Conservation (phyloP, 2,113 vertebrate species). For the Chaetodon trifascialis region DNA sequence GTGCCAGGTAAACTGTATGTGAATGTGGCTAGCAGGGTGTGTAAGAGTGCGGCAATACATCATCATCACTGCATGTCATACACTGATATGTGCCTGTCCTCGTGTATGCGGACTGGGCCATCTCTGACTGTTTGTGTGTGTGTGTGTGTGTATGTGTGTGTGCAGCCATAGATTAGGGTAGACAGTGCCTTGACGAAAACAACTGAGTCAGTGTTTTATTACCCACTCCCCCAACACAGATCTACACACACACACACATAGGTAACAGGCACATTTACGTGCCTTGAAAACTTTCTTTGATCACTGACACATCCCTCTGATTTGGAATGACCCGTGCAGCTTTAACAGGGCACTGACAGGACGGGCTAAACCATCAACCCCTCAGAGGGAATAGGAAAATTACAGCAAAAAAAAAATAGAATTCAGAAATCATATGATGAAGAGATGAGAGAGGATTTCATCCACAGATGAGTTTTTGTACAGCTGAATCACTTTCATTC, state of each 20-base stretch:
- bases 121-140: background rate
- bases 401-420: background rate
- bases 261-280: no score
- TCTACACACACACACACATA: no score
- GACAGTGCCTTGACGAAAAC: slow-evolving; percentile 28
- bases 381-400: slow-evolving; percentile 4
- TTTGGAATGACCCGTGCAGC: background rate
- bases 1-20: slow-evolving; percentile 37
- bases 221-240: no score
- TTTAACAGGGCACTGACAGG: background rate
- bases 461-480: background rate
- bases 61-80: background rate
- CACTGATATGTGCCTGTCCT: slow-evolving; percentile 17
- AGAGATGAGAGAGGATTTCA: slow-evolving; percentile 15
- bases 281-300: no score
- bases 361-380: background rate
- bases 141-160: background rate
- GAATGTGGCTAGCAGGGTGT: background rate
- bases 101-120: background rate
- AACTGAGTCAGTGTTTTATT: slow-evolving; percentile 65
- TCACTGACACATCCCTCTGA: background rate
- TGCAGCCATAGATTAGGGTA: slow-evolving; percentile 4
- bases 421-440: background rate
- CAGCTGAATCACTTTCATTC: slow-evolving; percentile 18
- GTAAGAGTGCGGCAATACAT: slow-evolving; percentile 30